A percentile compares a stretch with the other conserved stretches of the same genome.
These are phyloP conservation scores for Melinaea menophilus DNA, from an alignment of 2,888 invertebrate species.

Conservation along the genomic window DNA sequence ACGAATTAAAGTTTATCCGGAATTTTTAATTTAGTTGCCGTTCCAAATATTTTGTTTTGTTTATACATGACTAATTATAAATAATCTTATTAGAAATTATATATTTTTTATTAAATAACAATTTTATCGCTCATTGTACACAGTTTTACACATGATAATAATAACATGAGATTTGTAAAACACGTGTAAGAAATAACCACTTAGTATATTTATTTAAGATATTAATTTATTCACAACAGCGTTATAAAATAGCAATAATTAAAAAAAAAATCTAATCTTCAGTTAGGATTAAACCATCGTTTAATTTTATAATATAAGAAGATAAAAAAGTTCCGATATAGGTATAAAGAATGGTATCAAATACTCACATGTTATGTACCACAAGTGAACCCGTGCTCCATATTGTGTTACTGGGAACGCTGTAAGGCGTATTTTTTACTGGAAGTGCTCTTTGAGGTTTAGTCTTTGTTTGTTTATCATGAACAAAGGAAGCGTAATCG, in stretches of 20 bases:
- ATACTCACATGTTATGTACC: neutral
- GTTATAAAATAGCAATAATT: neutral
- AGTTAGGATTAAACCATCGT: too few species aligned
- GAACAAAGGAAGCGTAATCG: constrained; percentile 75
- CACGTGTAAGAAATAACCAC: constrained; percentile 45
- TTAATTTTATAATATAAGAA: too few species aligned
- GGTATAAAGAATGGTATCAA: too few species aligned
- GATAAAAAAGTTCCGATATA: too few species aligned
- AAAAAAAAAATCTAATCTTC: too few species aligned
- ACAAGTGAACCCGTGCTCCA: neutral
- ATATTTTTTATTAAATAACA: neutral
- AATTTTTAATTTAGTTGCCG: constrained; percentile 29
- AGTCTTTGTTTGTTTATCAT: constrained; percentile 68
- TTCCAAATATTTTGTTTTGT: constrained; percentile 29
- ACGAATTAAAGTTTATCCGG: constrained; percentile 38
- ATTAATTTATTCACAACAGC: neutral
- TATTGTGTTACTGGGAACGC: constrained; percentile 42
- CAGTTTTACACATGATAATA: constrained; percentile 52
- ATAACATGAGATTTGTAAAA: constrained; percentile 44
- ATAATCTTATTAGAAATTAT: neutral
- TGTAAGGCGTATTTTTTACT: constrained; percentile 57
- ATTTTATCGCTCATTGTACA: constrained; percentile 49
- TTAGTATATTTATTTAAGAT: constrained; percentile 9
- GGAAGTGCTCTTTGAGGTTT: constrained; percentile 63
- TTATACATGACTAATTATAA: neutral